These are phyloP conservation scores for Urechis unicinctus DNA, from an alignment of 2,888 invertebrate species.

Conservation along the genomic window DNA sequence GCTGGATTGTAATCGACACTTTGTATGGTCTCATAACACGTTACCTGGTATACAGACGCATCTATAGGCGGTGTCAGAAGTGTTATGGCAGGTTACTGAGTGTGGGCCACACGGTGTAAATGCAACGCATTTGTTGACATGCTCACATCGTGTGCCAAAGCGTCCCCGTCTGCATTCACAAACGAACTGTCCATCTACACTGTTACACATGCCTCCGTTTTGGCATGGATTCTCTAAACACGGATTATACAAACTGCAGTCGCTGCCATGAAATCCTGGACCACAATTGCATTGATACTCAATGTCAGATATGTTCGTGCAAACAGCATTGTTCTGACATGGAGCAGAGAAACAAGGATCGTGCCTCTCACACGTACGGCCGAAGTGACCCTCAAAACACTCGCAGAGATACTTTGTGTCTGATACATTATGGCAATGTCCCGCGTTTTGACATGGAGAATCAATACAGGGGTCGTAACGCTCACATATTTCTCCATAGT, in stretches of 20 bases:
- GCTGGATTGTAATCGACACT: too few species aligned
- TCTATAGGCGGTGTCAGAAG: conserved; percentile 21
- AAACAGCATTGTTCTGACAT: conserved; percentile 36
- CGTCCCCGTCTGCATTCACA: conserved; percentile 21
- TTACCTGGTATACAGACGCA: conserved; percentile 32
- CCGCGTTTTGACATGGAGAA: conserved; percentile 30
- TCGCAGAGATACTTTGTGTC: conserved; percentile 22
- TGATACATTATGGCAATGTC: conserved; percentile 21
- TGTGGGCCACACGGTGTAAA: conserved; percentile 17
- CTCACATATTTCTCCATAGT: conserved; percentile 33
- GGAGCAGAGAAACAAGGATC: conserved; percentile 31
- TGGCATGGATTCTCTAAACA: conserved; percentile 26
- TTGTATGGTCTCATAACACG: too few species aligned
- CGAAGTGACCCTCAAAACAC: conserved; percentile 31
- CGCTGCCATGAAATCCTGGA: conserved; percentile 18
- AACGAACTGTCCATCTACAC: conserved; percentile 20
- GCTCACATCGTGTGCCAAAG: conserved; percentile 20
- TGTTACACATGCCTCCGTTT: conserved; percentile 19
- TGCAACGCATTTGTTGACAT: conserved; percentile 15
- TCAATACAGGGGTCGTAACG: conserved; percentile 29
- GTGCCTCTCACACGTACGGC: conserved; percentile 24
- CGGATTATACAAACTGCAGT: conserved; percentile 20
- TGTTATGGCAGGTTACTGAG: conserved; percentile 18
- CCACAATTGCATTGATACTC: conserved; percentile 20
- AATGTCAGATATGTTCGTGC: conserved; percentile 25